Evolutionary conservation across 2,888 invertebrate genomes (phyloP), one percentile per base, ranked within the genome.

Genomic region (Dolichomitus sp.): DNA sequence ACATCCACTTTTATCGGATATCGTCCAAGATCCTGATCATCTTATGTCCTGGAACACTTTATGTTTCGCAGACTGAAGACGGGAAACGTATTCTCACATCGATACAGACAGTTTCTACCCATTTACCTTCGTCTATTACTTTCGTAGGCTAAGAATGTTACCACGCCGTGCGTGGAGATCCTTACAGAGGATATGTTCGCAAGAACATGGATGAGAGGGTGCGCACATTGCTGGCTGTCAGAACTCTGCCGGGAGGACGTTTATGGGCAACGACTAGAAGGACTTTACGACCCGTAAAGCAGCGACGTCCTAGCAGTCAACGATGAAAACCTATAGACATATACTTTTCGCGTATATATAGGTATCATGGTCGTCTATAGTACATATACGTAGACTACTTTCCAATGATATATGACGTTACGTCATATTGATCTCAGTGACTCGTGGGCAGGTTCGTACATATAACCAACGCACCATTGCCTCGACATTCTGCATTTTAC

Each of bases 231-330:
- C 54, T 33, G 69, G 23, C 54, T 45, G 66, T 73, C 72, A 33
- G 54, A 73, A 48, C 54, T 66, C 70, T 66, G 30, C 59, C 68
- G 57, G 54, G 42, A 61, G 57, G 59, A 65, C 74, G 42, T 80
- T 80, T 80, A 80, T 42, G 54, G 33, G 74, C 68, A 42, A 48
- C 45, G 23, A 19, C 42, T 54, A n/a, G 40, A 17, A 9, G 59
- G 59, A 19, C 74, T 80, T 80, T 80, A 80, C 74, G 80, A 40
- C 74, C 40, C 80, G 80, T 80, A 80, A 80, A 69, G 19, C 80
- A 80, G 74, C 69, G 68, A 74, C 54, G 52, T 45, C 42, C 52
- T n/a, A 68, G 54, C 48, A n/a, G 57, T 68, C 37, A 37, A 30
- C 61, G 59, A 73, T 50, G 61, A 61, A 72, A 61, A 61, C 33